Evolutionary conservation across 2,888 invertebrate genomes (phyloP).

Genomic region (Subacronicta megacephala): DNA sequence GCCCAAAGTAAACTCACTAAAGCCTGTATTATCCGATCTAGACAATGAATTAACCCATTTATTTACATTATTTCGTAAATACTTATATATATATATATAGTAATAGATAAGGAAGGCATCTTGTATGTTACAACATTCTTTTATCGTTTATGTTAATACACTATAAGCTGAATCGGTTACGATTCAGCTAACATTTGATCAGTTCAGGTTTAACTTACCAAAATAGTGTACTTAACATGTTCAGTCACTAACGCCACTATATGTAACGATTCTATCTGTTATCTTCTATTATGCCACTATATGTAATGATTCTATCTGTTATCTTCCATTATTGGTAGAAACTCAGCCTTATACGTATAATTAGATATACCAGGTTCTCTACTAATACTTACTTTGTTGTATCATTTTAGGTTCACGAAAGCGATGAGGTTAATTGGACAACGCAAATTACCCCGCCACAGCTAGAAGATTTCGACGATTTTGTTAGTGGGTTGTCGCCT

Average conservation of each 20-base stretch:
- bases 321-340: slow-evolving; percentile 11
- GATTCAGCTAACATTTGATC: slow-evolving; percentile 15
- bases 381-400: slow-evolving; percentile 14
- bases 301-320: too few relatives aligned
- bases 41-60: too few relatives aligned
- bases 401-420: slow-evolving; percentile 13
- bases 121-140: too few relatives aligned
- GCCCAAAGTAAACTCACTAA: too few relatives aligned
- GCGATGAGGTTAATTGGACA: slow-evolving; percentile 20
- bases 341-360: slow-evolving; percentile 9
- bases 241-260: slow-evolving; percentile 15
- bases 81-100: too few relatives aligned
- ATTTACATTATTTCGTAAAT: too few relatives aligned
- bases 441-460: slow-evolving; percentile 28
- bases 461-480: slow-evolving; percentile 33
- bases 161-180: slow-evolving; percentile 15
- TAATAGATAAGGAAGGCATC: too few relatives aligned
- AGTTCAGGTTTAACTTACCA: slow-evolving; percentile 13
- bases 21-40: too few relatives aligned
- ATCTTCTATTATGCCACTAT: too few relatives aligned
- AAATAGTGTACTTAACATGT: slow-evolving; percentile 14
- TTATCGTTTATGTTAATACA: too few relatives aligned
- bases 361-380: slow-evolving; percentile 14
- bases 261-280: too few relatives aligned
- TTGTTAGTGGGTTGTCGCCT: slow-evolving; percentile 32